A percentile compares a stretch with the other conserved stretches of the same genome.
Conservation (phyloP, 1,140 invertebrate genomes). For the Asbolus verrucosus region DNA sequence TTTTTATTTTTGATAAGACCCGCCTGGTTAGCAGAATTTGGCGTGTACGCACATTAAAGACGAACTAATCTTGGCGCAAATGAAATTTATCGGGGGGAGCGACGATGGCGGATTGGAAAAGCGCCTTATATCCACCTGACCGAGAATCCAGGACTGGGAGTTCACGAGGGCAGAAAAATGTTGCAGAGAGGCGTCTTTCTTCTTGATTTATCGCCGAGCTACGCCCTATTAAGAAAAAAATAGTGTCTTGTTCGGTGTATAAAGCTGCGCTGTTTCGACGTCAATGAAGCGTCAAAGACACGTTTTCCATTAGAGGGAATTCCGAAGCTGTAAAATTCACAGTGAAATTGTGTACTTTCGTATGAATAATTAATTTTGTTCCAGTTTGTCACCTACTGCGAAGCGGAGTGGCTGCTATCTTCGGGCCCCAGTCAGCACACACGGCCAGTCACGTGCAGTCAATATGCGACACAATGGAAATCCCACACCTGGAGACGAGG, state of each 20-base stretch:
- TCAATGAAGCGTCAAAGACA: conserved; percentile 29
- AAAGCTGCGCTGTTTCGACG: too few species aligned
- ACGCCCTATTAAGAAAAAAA: too few species aligned
- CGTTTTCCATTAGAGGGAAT: conserved; percentile 28
- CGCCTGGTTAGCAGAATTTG: too few species aligned
- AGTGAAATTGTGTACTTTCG: conserved; percentile 38
- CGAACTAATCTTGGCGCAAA: background rate
- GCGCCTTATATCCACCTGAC: too few species aligned
- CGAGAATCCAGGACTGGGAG: too few species aligned
- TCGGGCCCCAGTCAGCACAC: conserved; percentile 91
- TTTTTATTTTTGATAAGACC: background rate
- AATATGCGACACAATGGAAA: conserved; percentile 96
- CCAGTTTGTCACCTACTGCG: conserved; percentile 90
- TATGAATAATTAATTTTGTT: conserved; percentile 60
- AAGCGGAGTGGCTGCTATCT: conserved; percentile 91
- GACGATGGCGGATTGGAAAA: too few species aligned
- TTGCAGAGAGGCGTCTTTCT: too few species aligned
- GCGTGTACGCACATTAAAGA: too few species aligned
- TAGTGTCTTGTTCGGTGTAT: too few species aligned
- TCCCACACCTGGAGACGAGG: conserved; percentile 93
- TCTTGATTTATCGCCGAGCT: background rate
- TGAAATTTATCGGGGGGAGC: too few species aligned
- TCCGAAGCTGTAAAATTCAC: conserved; percentile 21
- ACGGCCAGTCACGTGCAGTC: conserved; percentile 94
- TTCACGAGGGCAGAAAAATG: too few species aligned